Conservation (phyloP, 2,888 invertebrate species). For the Drosophila vallismaia region DNA sequence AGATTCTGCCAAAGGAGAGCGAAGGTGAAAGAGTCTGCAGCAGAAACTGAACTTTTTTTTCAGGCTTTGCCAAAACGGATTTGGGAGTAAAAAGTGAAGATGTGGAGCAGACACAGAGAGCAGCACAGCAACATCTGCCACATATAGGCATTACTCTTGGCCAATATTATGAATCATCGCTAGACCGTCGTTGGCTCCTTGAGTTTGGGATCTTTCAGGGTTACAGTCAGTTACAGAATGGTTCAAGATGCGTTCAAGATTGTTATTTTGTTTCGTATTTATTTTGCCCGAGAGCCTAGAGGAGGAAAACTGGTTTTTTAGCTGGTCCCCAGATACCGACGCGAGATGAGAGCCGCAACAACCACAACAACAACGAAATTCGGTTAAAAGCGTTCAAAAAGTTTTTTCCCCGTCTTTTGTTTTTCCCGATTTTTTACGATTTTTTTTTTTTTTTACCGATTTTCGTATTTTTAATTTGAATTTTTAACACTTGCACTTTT, state of each 20-base stretch:
- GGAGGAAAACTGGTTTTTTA: conserved; percentile 47
- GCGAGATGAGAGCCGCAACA: conserved; percentile 35
- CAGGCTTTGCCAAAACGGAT: conserved; percentile 55
- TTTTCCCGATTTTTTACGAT: conserved; percentile 13
- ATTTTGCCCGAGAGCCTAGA: conserved; percentile 52
- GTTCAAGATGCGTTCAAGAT: conserved; percentile 49
- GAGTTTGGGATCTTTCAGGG: conserved; percentile 48
- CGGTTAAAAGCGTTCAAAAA: conserved; percentile 66
- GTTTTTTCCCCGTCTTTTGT: conserved; percentile 19
- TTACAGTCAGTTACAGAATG: conserved; percentile 65
- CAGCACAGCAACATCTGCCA: conserved; percentile 14
- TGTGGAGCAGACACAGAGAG: conserved; percentile 12
- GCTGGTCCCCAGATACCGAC: conserved; percentile 46
- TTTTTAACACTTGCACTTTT: conserved; percentile 39
- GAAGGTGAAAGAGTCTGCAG: conserved; percentile 22
- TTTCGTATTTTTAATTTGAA: conserved; percentile 2
- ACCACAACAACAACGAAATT: conserved; percentile 39
- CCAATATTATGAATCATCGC: conserved; percentile 59
- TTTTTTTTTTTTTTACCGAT: conserved; percentile 10
- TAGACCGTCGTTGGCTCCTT: conserved; percentile 1
- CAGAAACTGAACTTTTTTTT: conserved; percentile 25
- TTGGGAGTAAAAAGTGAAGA: conserved; percentile 30
- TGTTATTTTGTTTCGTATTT: conserved; percentile 47
- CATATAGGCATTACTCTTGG: conserved; percentile 6
- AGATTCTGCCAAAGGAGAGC: conserved; percentile 41